Base-by-base conservation (phyloP, 2,797 vertebrate genomes). In the Coreius guichenoti region DNA sequence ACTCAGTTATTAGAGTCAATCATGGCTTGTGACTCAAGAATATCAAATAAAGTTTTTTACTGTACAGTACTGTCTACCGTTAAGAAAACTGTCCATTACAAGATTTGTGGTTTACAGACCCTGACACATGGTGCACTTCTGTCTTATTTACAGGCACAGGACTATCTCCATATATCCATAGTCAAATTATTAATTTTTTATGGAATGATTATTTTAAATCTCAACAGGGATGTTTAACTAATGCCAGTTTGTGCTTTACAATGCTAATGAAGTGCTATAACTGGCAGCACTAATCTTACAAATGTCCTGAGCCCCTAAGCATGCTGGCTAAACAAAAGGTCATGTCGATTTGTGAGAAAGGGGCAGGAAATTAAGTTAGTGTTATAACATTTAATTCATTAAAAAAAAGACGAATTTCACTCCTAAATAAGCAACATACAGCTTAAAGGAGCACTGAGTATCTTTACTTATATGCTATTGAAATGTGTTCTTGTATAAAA, bases 201-300 rank as follows among this genome's bases (percentile, higher is more conserved):
- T 49, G 23, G 9, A 70, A 80, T 84, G 51, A 69, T 80, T 65
- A 80, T 63, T 56, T 26, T 80, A 65, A 80, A 73, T 73, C 77
- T 85, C 77, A 65, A 65, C 83, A 85, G 43, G 29, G 43, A 54
- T 39, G 68, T 65, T 80, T 85, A 43, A 74, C 77, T 80, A 65
- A 85, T 65, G 56, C 11, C 56, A 65, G 43, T 33, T 80, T 74
- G 45, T 80, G 56, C 43, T 85, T 85, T 85, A 74, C 56, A 74
- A 80, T 80, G 77, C 84, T 74, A 80, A 80, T 85, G 39, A 74
- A 65, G 54, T 39, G 29, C 51, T 45, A 29, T 58, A 80, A 33
- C 65, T 63, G 83, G 54, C 68, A 73, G 29, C 68, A 63, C 56
- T 80, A 51, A 80, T 85, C 83, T 51, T 49, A 47, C 31, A 85